These are phyloP conservation scores for Fragum sueziense DNA, from an alignment of 2,888 invertebrate species.

Conservation along the genomic window DNA sequence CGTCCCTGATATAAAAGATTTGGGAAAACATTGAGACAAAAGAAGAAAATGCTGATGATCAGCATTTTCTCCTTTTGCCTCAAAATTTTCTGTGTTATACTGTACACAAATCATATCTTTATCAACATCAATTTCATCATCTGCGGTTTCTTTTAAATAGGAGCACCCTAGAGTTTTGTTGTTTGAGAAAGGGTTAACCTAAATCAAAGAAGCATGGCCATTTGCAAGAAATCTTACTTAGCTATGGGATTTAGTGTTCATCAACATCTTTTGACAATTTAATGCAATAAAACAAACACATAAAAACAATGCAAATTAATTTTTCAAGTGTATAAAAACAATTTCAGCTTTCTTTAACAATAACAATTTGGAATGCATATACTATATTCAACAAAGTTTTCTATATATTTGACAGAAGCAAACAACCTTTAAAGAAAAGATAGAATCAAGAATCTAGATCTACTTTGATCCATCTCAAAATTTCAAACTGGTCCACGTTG, in stretches of 20 bases:
- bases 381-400: neutral
- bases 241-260: no score
- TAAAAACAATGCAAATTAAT: neutral
- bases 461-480: neutral
- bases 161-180: no score
- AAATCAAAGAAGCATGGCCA: neutral
- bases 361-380: slow-evolving; percentile 2
- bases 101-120: no score
- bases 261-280: neutral
- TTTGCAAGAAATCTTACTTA: neutral
- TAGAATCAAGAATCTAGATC: neutral
- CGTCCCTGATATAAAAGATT: no score
- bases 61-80: no score
- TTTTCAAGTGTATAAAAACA: neutral
- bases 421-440: neutral
- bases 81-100: no score
- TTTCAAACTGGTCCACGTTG: neutral
- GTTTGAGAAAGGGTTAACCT: no score
- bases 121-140: no score
- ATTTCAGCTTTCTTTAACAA: neutral
- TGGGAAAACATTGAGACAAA: no score
- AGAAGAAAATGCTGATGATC: no score
- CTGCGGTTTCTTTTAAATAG: no score
- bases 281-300: neutral
- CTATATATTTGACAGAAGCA: neutral